Conservation (phyloP, 2,888 invertebrate species). For the Thecophora atra region DNA sequence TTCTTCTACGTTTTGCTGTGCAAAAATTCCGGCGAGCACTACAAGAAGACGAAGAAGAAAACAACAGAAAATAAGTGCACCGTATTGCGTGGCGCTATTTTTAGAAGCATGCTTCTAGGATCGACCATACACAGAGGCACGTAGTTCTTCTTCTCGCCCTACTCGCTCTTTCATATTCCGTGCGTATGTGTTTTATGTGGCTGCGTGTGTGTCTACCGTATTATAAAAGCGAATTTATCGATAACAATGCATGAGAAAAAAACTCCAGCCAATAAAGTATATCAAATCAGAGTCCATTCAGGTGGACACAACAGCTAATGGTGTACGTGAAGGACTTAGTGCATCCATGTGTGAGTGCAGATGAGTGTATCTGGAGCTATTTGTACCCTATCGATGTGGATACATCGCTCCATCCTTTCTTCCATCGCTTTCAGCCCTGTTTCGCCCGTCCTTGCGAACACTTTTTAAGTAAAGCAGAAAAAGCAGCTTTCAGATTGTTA, state of each 20-base stretch:
- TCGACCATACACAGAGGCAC: neutral
- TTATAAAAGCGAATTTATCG: slow-evolving; percentile 41
- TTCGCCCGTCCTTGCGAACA: too few relatives aligned
- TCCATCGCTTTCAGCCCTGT: neutral
- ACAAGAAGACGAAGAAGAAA: neutral
- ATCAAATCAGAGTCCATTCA: slow-evolving; percentile 34
- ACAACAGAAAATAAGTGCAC: slow-evolving; percentile 6
- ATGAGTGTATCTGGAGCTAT: neutral
- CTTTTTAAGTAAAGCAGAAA: neutral
- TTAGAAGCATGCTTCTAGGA: slow-evolving; percentile 12
- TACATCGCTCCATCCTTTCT: neutral
- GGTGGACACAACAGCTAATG: slow-evolving; percentile 23
- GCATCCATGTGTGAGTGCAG: neutral
- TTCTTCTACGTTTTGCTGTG: neutral
- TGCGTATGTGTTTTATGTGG: slow-evolving; percentile 16
- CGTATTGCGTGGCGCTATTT: slow-evolving; percentile 8
- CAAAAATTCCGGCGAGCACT: neutral
- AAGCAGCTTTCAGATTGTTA: neutral
- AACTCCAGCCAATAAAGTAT: slow-evolving; percentile 25
- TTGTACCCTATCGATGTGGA: neutral
- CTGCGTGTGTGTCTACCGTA: slow-evolving; percentile 14
- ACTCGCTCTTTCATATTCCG: slow-evolving; percentile 1
- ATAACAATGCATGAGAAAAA: slow-evolving; percentile 17
- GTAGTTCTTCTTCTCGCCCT: neutral
- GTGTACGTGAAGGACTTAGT: neutral